phyloP scores from a whole-genome alignment of 2,888 invertebrate species.

The Apodemia zela region DNA sequence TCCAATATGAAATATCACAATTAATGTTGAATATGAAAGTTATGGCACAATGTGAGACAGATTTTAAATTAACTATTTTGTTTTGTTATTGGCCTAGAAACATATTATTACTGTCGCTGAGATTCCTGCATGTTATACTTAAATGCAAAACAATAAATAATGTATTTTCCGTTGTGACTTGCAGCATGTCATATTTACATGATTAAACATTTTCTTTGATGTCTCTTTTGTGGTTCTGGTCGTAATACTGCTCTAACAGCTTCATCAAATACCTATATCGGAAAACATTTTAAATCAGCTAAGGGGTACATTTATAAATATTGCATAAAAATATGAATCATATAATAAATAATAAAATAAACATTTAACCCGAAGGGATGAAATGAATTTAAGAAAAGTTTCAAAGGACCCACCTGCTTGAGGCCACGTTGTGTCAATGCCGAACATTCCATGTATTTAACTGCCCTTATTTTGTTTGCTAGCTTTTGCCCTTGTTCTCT shows the following conservation, averaged over 20 bases:
- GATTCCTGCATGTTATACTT: conserved; percentile 54
- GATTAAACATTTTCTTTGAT: conserved; percentile 94
- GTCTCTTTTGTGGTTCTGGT: conserved; percentile 97
- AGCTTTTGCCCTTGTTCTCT: conserved; percentile 98
- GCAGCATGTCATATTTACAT: conserved; percentile 78
- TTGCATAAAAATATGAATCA: too few species aligned
- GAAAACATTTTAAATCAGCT: background rate
- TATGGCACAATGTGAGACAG: conserved; percentile 44
- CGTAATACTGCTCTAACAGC: conserved; percentile 97
- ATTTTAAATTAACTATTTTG: conserved; percentile 13
- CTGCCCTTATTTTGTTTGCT: conserved; percentile 98
- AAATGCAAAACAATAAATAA: conserved; percentile 24
- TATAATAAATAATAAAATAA: background rate
- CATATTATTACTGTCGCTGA: conserved; percentile 74
- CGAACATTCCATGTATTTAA: conserved; percentile 99
- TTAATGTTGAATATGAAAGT: conserved; percentile 29
- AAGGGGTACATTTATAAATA: conserved; percentile 5
- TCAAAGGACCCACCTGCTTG: conserved; percentile 83
- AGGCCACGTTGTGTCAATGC: conserved; percentile 98
- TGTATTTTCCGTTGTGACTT: conserved; percentile 30
- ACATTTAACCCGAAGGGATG: background rate
- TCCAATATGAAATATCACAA: conserved; percentile 26
- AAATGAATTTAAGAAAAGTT: too few species aligned
- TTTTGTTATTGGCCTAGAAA: conserved; percentile 59
- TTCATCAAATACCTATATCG: conserved; percentile 96